A percentile compares a stretch with the other conserved stretches of the same genome.
phyloP scores from a whole-genome alignment of 2,888 invertebrate species.

The Brachypterus glaber region DNA sequence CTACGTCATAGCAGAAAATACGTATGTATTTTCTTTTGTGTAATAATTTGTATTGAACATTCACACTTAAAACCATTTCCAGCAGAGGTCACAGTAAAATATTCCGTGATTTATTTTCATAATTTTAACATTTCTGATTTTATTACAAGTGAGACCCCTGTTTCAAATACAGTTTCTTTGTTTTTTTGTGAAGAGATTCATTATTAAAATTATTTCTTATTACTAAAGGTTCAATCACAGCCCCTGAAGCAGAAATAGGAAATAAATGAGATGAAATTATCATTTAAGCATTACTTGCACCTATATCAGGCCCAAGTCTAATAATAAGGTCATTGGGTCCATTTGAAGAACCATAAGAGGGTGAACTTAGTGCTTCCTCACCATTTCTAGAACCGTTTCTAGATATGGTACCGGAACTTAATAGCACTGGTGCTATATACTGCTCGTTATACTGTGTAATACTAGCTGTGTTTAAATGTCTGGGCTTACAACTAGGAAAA shows the following conservation, averaged over 20 bases:
- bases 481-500: conserved; percentile 58
- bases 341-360: conserved; percentile 35
- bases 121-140: too few species aligned
- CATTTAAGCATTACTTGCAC: not conserved
- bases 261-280: not conserved
- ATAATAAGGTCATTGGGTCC: conserved; percentile 3
- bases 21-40: too few species aligned
- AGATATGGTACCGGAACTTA: conserved; percentile 44
- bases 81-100: too few species aligned
- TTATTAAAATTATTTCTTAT: too few species aligned
- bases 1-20: too few species aligned
- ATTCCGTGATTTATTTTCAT: too few species aligned
- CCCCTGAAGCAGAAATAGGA: conserved; percentile 1
- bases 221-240: conserved; percentile 3
- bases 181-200: too few species aligned
- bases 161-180: too few species aligned
- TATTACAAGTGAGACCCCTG: too few species aligned
- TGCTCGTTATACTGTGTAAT: conserved; percentile 44
- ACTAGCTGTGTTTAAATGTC: conserved; percentile 41
- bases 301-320: conserved; percentile 10
- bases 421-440: conserved; percentile 50
- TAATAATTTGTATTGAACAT: too few species aligned
- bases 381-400: conserved; percentile 21
- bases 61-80: too few species aligned
- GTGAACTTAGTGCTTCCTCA: conserved; percentile 24